Base-by-base conservation (phyloP, 2,113 vertebrate genomes). In the Plecturocebus donacophilus region DNA sequence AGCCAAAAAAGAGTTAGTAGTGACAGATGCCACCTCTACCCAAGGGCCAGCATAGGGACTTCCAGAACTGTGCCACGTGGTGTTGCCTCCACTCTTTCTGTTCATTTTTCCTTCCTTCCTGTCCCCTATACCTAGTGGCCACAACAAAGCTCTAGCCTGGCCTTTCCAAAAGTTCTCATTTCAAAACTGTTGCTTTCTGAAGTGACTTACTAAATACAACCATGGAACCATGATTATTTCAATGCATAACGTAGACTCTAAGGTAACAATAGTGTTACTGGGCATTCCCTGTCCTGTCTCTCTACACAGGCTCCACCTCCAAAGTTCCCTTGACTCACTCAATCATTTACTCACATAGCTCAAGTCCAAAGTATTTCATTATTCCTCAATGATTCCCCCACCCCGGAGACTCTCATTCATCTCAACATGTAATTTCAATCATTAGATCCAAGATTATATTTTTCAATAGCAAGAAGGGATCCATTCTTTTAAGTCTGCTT, bases 381-480 rank as follows among this genome's bases (percentile, higher is more conserved):
- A 35, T 49, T 76, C 35, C 11, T 56, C 52, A 94, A 35, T 58
- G 58, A 77, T 75, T 64, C 38, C 85, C 70, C 14, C 42, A 25
- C 32, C 47, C 49, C 25, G 45, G 27, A 23, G 38, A 5, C 4
- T 45, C 77, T 68, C 77, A 71, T 96, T 80, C 32, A 95, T 86
- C 30, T 79, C 92, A 87, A n/a, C 40, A 77, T 32, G 38, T 47
- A 94, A 40, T 58, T 95, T 92, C 90, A 88, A 87, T 81, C n/a
- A 45, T 49, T 61, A 10, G 16, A 77, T 56, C 5, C 1, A 56
- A 79, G 56, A 64, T 77, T 52, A 87, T 71, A 90, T 77, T 52
- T 97, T 85, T 76, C 95, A 77, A 90, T 45, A 90, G 49, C 45
- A 95, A 76, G 64, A 94, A 20, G 47, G 27, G 4, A 93, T 68